phyloP scores from a whole-genome alignment of 2,113 vertebrate genomes.

The Aix galericulata region DNA sequence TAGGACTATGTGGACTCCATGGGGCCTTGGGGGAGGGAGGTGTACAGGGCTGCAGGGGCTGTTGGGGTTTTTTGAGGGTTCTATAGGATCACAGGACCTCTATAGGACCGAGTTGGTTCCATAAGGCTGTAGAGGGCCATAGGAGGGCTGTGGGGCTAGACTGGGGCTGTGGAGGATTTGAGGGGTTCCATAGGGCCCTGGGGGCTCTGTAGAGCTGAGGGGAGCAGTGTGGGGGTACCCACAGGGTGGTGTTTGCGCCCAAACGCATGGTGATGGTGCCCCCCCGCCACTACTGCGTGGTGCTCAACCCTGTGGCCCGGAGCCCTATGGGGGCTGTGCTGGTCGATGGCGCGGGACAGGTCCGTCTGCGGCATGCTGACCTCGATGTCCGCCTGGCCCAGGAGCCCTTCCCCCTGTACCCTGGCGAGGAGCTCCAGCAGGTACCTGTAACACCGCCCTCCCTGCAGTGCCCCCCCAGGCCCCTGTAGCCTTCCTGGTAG shows the following conservation, averaged over 20 bases:
- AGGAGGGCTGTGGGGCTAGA: not conserved
- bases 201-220: not conserved
- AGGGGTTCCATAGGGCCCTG: not conserved
- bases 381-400: not conserved
- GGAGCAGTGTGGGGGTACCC: not conserved
- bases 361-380: constrained; percentile 83
- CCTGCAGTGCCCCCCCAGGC: not conserved
- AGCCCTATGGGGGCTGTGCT: constrained; percentile 63
- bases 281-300: constrained; percentile 87
- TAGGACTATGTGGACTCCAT: not conserved
- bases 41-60: not conserved
- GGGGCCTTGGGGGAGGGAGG: not conserved
- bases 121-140: not conserved
- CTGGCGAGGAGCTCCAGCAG: not conserved
- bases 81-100: not conserved
- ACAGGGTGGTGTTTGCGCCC: constrained; percentile 83
- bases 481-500: too few relatives aligned
- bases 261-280: constrained; percentile 86
- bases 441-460: not conserved
- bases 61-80: not conserved
- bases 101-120: not conserved
- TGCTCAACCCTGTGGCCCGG: constrained; percentile 82
- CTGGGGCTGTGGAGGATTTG: not conserved
- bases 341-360: constrained; percentile 84
- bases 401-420: not conserved